Evolutionary conservation across 2,888 invertebrate genomes (phyloP).

Genomic region (Polymixis flavicincta): DNA sequence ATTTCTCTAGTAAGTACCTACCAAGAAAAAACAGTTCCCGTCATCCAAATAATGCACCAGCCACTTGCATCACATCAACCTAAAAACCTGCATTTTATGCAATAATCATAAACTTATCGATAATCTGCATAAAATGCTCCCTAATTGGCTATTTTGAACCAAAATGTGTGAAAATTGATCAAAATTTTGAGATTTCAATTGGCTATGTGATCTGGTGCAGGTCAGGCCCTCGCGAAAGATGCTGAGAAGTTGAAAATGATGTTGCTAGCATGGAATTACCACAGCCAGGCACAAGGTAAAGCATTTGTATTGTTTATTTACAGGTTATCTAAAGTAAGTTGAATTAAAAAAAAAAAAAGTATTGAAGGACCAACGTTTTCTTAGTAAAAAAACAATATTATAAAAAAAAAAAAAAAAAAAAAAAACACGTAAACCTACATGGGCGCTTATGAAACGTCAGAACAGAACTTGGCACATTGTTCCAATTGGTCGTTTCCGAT

Average conservation of each 20-base stretch:
- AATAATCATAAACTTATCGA: slow-evolving; percentile 48
- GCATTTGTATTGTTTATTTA: slow-evolving; percentile 60
- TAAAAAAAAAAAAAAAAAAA: too few species aligned
- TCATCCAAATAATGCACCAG: slow-evolving; percentile 62
- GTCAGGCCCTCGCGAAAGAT: slow-evolving; percentile 93
- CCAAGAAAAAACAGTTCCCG: slow-evolving; percentile 4
- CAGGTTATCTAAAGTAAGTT: slow-evolving; percentile 15
- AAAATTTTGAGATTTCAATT: slow-evolving; percentile 81
- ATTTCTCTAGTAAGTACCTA: slow-evolving; percentile 92
- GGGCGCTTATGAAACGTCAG: too few species aligned
- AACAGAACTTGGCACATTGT: too few species aligned
- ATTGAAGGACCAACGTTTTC: not conserved
- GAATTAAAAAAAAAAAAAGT: not conserved
- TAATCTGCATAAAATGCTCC: slow-evolving; percentile 76
- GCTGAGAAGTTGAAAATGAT: slow-evolving; percentile 97
- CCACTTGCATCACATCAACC: slow-evolving; percentile 90
- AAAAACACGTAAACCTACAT: too few species aligned
- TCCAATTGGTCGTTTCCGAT: too few species aligned
- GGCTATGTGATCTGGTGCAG: slow-evolving; percentile 90
- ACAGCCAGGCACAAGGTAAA: slow-evolving; percentile 94
- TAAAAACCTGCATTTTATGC: slow-evolving; percentile 79
- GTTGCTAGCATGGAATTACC: slow-evolving; percentile 97
- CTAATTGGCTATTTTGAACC: slow-evolving; percentile 77
- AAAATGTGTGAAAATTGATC: slow-evolving; percentile 74
- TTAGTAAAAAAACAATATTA: too few species aligned